These are phyloP conservation scores for Blennius ocellaris DNA, from an alignment of 2,113 vertebrate species.

Conservation along the genomic window DNA sequence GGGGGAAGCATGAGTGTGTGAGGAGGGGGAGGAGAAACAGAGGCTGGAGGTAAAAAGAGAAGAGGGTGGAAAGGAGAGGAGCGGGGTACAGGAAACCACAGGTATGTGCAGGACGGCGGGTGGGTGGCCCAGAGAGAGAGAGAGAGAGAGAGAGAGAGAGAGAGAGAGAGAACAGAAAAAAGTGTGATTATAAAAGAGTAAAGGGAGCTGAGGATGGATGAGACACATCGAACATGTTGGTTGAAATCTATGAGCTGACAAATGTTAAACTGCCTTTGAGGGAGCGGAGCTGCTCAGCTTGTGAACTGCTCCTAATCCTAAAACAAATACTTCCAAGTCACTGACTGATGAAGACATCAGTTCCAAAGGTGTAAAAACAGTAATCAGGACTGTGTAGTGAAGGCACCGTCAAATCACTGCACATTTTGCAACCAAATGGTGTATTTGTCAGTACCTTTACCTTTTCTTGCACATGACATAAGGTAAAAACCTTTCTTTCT, in stretches of 20 bases:
- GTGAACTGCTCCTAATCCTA: constrained; percentile 63
- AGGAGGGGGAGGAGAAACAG: not conserved
- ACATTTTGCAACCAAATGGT: constrained; percentile 5
- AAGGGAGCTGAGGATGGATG: constrained; percentile 28
- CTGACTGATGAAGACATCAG: constrained; percentile 36
- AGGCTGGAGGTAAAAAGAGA: constrained; percentile 51
- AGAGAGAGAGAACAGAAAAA: constrained; percentile 49
- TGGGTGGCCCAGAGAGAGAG: constrained; percentile 69
- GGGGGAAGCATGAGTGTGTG: constrained; percentile 22
- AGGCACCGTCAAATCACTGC: constrained; percentile 8
- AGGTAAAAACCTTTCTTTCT: too few relatives aligned
- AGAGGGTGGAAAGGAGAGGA: constrained; percentile 34
- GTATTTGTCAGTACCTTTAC: not conserved
- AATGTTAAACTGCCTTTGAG: constrained; percentile 13
- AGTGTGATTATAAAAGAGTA: constrained; percentile 17
- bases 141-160: constrained; percentile 14
- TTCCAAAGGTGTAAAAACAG: constrained; percentile 50
- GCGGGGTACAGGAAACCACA: constrained; percentile 82
- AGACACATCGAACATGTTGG: constrained; percentile 23
- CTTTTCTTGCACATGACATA: too few relatives aligned
- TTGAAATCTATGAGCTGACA: constrained; percentile 17
- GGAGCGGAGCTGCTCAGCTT: constrained; percentile 48
- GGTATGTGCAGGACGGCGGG: constrained; percentile 81
- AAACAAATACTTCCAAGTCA: constrained; percentile 55
- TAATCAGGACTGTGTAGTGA: constrained; percentile 41